These are phyloP conservation scores for Setipinna tenuifilis DNA, from an alignment of 2,797 vertebrate species.

Conservation along the genomic window DNA sequence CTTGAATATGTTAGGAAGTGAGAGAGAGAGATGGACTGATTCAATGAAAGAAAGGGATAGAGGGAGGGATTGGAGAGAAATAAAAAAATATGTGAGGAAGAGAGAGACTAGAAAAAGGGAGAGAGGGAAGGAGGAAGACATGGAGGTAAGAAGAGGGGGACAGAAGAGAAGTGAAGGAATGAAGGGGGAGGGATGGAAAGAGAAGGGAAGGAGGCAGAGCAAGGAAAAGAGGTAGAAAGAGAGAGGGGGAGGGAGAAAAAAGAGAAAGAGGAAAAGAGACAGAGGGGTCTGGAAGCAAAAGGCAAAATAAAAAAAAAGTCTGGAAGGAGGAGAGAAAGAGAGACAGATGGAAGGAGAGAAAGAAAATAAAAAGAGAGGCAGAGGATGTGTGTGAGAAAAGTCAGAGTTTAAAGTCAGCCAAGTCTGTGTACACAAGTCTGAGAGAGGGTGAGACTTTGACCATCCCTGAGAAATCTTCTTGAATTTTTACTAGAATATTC, in stretches of 20 bases:
- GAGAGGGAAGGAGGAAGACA: not conserved
- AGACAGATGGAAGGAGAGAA: not conserved
- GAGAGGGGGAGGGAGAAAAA: not conserved
- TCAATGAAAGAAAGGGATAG: not conserved
- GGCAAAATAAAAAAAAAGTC: not conserved
- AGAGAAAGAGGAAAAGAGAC: not conserved
- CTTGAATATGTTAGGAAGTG: not conserved
- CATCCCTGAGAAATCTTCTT: not conserved
- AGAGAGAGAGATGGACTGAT: not conserved
- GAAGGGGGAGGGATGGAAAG: not conserved
- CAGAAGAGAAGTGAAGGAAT: constrained; percentile 21
- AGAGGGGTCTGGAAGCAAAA: not conserved
- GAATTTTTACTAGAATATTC: too few species aligned
- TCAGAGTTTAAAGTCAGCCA: not conserved
- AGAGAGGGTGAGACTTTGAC: not conserved
- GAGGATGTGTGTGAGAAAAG: not conserved
- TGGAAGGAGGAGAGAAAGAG: not conserved
- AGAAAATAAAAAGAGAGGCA: not conserved
- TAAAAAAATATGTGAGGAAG: not conserved
- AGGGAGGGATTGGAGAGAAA: not conserved
- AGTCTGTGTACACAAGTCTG: not conserved
- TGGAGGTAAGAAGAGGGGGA: not conserved
- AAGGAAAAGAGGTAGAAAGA: not conserved
- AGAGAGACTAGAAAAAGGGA: not conserved
- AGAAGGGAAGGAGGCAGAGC: not conserved